These are phyloP conservation scores for Synergus gifuensis DNA, from an alignment of 2,888 invertebrate genomes.

Conservation along the genomic window DNA sequence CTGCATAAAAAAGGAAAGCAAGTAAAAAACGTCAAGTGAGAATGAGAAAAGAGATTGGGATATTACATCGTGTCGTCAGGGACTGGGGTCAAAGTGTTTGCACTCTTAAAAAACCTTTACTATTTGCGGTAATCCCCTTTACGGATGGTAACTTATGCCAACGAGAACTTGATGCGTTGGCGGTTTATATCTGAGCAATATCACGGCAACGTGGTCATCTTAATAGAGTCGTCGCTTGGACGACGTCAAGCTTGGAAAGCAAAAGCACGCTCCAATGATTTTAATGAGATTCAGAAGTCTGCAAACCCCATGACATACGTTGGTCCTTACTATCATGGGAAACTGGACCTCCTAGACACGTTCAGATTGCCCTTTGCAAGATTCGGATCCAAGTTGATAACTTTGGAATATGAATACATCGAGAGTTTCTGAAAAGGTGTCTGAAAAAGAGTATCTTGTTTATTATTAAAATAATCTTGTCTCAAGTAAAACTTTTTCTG, in stretches of 20 bases:
- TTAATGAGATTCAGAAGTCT: conserved; percentile 76
- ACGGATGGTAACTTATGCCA: conserved; percentile 11
- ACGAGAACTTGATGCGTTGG: conserved; percentile 12
- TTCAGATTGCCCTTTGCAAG: background rate
- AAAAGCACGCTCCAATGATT: conserved; percentile 74
- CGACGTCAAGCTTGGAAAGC: conserved; percentile 66
- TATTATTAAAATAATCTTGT: too few relatives aligned
- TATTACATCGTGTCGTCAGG: background rate
- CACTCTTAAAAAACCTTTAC: background rate
- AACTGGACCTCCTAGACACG: background rate
- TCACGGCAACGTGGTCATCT: conserved; percentile 77
- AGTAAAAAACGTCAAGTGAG: conserved; percentile 25
- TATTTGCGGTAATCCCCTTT: background rate
- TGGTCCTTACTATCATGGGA: conserved; percentile 40
- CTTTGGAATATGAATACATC: background rate
- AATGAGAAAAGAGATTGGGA: background rate
- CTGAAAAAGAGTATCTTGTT: background rate
- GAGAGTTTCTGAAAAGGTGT: background rate
- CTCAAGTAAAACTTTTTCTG: too few relatives aligned
- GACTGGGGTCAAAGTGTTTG: background rate
- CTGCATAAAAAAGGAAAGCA: conserved; percentile 48
- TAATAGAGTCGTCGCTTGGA: conserved; percentile 72
- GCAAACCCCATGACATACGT: conserved; percentile 58
- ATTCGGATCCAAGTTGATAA: background rate
- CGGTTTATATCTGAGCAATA: conserved; percentile 71